Percentiles rank a stretch among this genome's conserved stretches.
Evolutionary conservation across 1,140 invertebrate species (phyloP).

Genomic region (Drosophila teissieri): DNA sequence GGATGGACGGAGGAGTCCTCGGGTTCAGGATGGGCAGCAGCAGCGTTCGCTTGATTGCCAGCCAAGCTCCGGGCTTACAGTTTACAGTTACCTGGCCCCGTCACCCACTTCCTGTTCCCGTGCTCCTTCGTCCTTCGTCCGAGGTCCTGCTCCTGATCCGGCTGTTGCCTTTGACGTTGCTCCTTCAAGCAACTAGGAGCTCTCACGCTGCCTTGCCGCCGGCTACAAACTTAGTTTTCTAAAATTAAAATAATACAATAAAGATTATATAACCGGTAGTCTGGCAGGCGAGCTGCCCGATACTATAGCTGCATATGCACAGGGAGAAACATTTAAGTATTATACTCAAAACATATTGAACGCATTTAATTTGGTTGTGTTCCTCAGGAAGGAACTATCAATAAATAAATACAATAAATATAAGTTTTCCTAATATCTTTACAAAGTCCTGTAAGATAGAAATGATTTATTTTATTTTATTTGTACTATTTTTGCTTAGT

Average conservation of each 20-base stretch:
- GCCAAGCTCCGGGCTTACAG: constrained; percentile 42
- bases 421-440: too few species aligned
- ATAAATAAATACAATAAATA: too few species aligned
- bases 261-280: constrained; percentile 69
- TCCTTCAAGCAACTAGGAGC: constrained; percentile 9
- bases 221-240: constrained; percentile 72
- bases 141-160: constrained; percentile 5
- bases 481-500: not conserved
- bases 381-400: too few species aligned
- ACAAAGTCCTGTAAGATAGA: not conserved
- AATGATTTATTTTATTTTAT: not conserved
- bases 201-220: constrained; percentile 38
- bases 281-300: constrained; percentile 21
- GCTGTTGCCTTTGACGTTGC: constrained; percentile 5
- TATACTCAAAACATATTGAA: not conserved
- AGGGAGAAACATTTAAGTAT: not conserved
- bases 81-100: constrained; percentile 34
- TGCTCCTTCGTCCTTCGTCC: not conserved
- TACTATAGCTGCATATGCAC: constrained; percentile 18
- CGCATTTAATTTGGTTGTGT: too few species aligned
- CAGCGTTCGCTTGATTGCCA: constrained; percentile 25
- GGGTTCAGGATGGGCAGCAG: constrained; percentile 14
- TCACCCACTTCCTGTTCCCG: constrained; percentile 1
- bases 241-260: constrained; percentile 83
- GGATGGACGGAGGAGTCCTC: constrained; percentile 18